Percentiles rank a stretch among this genome's conserved stretches.
Evolutionary conservation across 2,113 vertebrate species (phyloP).

Genomic region (Brachyistius frenatus): DNA sequence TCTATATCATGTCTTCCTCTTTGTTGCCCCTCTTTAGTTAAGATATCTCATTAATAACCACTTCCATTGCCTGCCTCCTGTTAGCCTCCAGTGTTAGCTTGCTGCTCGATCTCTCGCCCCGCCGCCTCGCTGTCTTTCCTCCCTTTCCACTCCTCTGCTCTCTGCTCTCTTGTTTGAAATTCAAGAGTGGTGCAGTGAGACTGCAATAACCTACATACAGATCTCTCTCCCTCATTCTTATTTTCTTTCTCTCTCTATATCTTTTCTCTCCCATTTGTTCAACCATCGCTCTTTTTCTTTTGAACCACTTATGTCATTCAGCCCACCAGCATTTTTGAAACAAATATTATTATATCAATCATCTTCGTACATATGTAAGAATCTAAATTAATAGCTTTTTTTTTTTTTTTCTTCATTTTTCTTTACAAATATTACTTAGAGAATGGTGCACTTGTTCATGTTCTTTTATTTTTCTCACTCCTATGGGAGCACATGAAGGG

Average conservation of each 20-base stretch:
- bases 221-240: slow-evolving; percentile 56
- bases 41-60: slow-evolving; percentile 76
- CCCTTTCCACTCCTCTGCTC: slow-evolving; percentile 48
- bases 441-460: slow-evolving; percentile 18
- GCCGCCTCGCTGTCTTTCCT: slow-evolving; percentile 42
- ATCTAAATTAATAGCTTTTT: slow-evolving; percentile 41
- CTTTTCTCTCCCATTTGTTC: slow-evolving; percentile 44
- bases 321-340: slow-evolving; percentile 42
- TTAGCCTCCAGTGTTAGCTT: slow-evolving; percentile 76
- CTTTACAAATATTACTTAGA: slow-evolving; percentile 40
- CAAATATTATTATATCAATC: slow-evolving; percentile 54
- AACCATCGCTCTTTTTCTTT: slow-evolving; percentile 25
- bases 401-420: slow-evolving; percentile 3
- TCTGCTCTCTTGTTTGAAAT: slow-evolving; percentile 78
- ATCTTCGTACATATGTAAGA: slow-evolving; percentile 56
- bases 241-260: slow-evolving; percentile 24
- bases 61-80: slow-evolving; percentile 66
- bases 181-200: slow-evolving; percentile 78
- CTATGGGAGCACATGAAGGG: slow-evolving; percentile 10
- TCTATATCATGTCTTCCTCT: slow-evolving; percentile 42
- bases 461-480: slow-evolving; percentile 28
- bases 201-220: slow-evolving; percentile 79
- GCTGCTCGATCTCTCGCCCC: slow-evolving; percentile 54
- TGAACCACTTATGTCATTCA: slow-evolving; percentile 21
- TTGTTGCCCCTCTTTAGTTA: slow-evolving; percentile 65